phyloP scores from a whole-genome alignment of 2,797 vertebrate species.

The Lemur catta region DNA sequence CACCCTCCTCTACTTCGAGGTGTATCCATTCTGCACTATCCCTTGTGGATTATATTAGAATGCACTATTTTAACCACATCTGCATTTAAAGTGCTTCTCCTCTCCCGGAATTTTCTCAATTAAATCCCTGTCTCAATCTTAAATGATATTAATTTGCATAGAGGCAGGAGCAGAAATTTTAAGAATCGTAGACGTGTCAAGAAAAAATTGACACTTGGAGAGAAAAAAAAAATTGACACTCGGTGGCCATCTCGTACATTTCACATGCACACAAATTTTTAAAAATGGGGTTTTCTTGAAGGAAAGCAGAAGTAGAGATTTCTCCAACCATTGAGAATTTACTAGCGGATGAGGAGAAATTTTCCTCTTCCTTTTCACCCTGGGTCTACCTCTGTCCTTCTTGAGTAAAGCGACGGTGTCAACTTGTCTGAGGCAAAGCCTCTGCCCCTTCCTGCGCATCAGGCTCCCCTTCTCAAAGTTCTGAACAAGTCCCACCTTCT shows the following conservation, averaged over 20 bases:
- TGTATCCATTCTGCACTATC: background rate
- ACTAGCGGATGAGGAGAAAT: background rate
- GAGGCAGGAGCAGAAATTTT: background rate
- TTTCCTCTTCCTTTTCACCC: background rate
- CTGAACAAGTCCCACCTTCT: constrained; percentile 48
- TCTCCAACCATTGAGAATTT: background rate
- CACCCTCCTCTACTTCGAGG: background rate
- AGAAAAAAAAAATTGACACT: background rate
- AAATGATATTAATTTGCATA: background rate
- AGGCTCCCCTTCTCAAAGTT: background rate
- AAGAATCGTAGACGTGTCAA: background rate
- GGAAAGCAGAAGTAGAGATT: background rate
- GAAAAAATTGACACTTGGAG: background rate
- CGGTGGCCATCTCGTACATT: background rate
- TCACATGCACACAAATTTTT: rapidly evolving
- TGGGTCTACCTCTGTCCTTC: background rate
- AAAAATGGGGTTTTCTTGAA: background rate
- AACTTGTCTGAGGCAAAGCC: background rate
- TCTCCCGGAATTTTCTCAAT: background rate
- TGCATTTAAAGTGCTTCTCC: constrained; percentile 17
- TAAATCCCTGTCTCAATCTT: background rate
- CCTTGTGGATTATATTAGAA: background rate
- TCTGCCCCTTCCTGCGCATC: background rate
- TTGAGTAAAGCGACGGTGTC: background rate
- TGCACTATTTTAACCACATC: background rate